Evolutionary conservation across 2,113 vertebrate genomes (phyloP), one percentile per base, ranked within the genome.

Genomic region (Cyprinus carpio): DNA sequence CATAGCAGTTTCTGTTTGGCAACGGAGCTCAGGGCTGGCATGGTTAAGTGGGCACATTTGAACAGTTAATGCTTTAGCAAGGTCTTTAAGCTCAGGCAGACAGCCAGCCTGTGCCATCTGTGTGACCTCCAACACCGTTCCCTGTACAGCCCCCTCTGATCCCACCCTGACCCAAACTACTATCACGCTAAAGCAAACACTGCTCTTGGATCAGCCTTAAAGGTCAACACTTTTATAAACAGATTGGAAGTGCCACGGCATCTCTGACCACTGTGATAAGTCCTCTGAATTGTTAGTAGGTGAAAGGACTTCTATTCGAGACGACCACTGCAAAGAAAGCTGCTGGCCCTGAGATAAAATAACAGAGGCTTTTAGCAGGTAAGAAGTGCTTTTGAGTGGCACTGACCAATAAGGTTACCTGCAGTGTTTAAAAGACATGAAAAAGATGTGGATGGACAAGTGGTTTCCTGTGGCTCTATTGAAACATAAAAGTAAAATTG

Each of bases 41-140:
- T 9, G n/a, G 75, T 65, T 85, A 88, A 83, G 64, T 77, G 74
- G 83, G 51, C 74, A 85, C 75, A 72, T 56, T 85, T 85, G 46
- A 75, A 58, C 67, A 74, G 31, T 34, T n/a, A 72, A 76, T 83
- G 64, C 56, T 83, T 87, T 34, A 80, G 75, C 75, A 79, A 75
- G 85, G 75, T 69, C 43, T 81, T 85, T 85, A 80, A 83, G 54
- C 65, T 85, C 67, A 51, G 81, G 67, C 56, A 23, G 58, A 80
- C 31, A 54, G 80, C 87, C 75, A 85, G 84, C 34, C 43, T 64
- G 8, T 69, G 58, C 81, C 87, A 85, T 86, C 81, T 88, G 81
- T 15, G 54, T 79, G 84, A 82, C 64, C 64, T 88, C 46, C 40
- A 83, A 71, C 46, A 37, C 25, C 29, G 69, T 31, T 79, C 80